Evolutionary conservation across 2,113 vertebrate species (phyloP).

Genomic region (Amphilophus citrinellus): DNA sequence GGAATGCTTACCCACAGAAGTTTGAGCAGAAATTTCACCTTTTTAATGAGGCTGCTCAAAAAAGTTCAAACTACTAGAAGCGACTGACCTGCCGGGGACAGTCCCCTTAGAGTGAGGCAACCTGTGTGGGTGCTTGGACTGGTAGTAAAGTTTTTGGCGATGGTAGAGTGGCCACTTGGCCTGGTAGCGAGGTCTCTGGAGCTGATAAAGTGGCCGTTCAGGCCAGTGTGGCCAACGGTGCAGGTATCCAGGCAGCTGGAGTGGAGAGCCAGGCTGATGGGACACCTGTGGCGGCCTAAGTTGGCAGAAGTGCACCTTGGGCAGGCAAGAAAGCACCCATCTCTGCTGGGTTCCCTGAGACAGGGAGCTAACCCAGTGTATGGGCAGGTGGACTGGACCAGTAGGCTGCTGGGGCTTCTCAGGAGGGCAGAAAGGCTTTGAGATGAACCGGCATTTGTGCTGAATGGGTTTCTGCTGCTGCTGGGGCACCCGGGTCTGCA

Average conservation of each 20-base stretch:
- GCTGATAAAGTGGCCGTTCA: neutral
- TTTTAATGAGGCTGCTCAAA: neutral
- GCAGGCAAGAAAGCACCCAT: rapidly evolving
- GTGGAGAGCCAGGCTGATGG: neutral
- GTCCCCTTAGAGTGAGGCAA: neutral
- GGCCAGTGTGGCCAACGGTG: neutral
- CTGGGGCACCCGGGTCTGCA: neutral
- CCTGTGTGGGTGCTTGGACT: neutral
- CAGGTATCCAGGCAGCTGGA: neutral
- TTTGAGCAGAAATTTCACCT: neutral
- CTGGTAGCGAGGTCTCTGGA: neutral
- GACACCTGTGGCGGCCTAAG: neutral
- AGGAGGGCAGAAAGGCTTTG: neutral
- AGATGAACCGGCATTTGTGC: rapidly evolving
- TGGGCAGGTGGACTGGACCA: neutral
- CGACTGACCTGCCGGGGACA: neutral
- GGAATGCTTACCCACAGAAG: neutral
- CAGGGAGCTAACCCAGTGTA: neutral
- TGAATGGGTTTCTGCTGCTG: neutral
- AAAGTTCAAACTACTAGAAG: neutral
- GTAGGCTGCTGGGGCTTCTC: neutral
- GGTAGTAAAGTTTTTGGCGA: neutral
- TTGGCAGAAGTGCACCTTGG: neutral
- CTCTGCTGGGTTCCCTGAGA: neutral
- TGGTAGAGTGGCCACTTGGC: neutral